Base-by-base conservation (phyloP, 2,113 vertebrate species). In the human (Homo sapiens) region DNA sequence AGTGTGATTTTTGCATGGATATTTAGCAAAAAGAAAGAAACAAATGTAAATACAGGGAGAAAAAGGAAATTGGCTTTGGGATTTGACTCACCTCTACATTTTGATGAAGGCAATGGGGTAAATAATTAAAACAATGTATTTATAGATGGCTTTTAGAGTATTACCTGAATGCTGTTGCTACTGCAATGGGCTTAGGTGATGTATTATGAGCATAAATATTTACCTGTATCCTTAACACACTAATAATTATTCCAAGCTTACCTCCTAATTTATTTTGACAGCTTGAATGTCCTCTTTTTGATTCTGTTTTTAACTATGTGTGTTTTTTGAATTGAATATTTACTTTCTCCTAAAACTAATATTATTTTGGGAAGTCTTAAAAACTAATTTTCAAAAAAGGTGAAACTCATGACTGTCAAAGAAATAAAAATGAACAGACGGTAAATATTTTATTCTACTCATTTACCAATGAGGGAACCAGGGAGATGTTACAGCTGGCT, bases 21-120 rank as follows among this genome's bases (percentile, higher is more conserved):
- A 70, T 90, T 89, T 94, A 95, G 91, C 45, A 52, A 70, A 45
- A 5, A 89, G 35, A 84, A 78, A 76, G 75, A 64, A 88, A 93
- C 57, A 55, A 80, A 90, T 32, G 5, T 11, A 94, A 89, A 55
- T 30, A 92, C 35, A 81, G 10, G 59, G 27, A 68, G 4, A 43
- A 93, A 73, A 84, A 86, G 16, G 25, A 85, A 96, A 76, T 45
- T 80, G 61, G 40, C 48, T 50, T 83, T 61, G 89, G 50, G 25
- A 85, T 86, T 86, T 70, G 18, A 76, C 1, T 82, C 1, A 20
- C 78, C 13, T 89, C 32, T 72, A 83, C 72, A 76, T 75, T 96
- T 45, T 84, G 43, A 72, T 76, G 32, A 85, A 52, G 25, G 16
- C 6, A 27, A 48, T 30, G 50, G 22, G 45, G 35, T 45, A 79